A percentile compares a stretch with the other conserved stretches of the same genome.
These are phyloP conservation scores for Hippocampus zosterae DNA, from an alignment of 2,113 vertebrate species.

Conservation along the genomic window DNA sequence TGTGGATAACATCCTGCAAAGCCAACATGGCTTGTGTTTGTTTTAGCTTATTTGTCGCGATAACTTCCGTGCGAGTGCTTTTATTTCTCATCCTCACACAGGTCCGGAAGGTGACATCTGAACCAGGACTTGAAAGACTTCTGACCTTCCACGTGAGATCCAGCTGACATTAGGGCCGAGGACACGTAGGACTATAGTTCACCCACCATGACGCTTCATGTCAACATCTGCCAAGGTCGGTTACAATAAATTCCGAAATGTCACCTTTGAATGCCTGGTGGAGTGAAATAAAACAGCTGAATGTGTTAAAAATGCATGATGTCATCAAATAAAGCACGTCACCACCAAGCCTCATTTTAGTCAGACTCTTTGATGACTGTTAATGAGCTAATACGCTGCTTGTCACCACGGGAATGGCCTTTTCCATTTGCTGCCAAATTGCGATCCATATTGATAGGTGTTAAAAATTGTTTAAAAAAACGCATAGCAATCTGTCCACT, in stretches of 20 bases:
- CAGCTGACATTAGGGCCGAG: constrained; percentile 31
- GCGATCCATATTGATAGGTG: too few relatives aligned
- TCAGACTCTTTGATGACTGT: too few relatives aligned
- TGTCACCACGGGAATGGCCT: too few relatives aligned
- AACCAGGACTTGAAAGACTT: constrained; percentile 25
- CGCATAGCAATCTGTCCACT: too few relatives aligned
- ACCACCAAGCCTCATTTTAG: not conserved
- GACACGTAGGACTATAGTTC: constrained; percentile 11
- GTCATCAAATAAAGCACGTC: not conserved
- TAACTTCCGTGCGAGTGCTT: not conserved
- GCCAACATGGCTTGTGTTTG: not conserved
- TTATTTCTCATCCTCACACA: not conserved
- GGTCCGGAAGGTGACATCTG: not conserved
- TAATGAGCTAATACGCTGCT: too few relatives aligned
- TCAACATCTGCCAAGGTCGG: not conserved
- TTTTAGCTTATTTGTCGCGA: not conserved
- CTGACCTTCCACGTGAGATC: constrained; percentile 38
- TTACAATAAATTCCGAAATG: not conserved
- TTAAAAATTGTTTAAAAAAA: too few relatives aligned
- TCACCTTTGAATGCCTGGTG: not conserved
- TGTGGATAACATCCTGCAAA: not conserved
- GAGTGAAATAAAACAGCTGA: not conserved
- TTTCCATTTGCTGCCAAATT: too few relatives aligned
- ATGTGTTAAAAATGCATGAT: not conserved
- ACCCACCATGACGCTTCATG: constrained; percentile 4